phyloP scores from a whole-genome alignment of 2,113 vertebrate species.

The Actenoides lindsayi region DNA sequence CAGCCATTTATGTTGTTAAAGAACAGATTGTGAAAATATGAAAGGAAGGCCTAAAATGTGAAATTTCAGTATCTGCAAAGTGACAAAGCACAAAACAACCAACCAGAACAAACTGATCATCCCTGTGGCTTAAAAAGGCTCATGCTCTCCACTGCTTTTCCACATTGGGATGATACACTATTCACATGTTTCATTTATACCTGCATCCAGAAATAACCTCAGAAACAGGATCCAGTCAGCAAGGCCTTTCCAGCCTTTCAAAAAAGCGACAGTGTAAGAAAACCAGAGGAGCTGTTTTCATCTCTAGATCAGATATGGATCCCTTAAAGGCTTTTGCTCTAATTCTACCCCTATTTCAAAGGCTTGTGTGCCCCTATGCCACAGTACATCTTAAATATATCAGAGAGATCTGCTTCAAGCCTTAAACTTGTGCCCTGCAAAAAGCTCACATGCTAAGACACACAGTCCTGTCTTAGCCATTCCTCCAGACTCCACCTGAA shows the following conservation, averaged over 20 bases:
- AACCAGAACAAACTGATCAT: not conserved
- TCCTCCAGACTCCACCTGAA: not conserved
- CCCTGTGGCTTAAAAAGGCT: not conserved
- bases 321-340: not conserved
- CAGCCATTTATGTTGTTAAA: not conserved
- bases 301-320: not conserved
- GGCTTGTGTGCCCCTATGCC: not conserved
- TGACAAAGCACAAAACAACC: not conserved
- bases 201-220: not conserved
- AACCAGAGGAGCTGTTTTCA: not conserved
- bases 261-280: not conserved
- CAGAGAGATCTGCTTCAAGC: not conserved
- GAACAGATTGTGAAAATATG: not conserved
- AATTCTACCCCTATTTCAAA: not conserved
- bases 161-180: accelerated
- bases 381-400: not conserved
- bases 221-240: not conserved
- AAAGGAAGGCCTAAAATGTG: not conserved
- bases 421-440: not conserved
- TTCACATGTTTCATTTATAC: not conserved
- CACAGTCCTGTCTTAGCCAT: accelerated
- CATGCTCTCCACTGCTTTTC: not conserved
- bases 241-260: not conserved
- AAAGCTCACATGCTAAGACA: not conserved
- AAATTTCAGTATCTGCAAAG: not conserved